phyloP scores from a whole-genome alignment of 2,113 vertebrate genomes.

The Pteropus alecto region DNA sequence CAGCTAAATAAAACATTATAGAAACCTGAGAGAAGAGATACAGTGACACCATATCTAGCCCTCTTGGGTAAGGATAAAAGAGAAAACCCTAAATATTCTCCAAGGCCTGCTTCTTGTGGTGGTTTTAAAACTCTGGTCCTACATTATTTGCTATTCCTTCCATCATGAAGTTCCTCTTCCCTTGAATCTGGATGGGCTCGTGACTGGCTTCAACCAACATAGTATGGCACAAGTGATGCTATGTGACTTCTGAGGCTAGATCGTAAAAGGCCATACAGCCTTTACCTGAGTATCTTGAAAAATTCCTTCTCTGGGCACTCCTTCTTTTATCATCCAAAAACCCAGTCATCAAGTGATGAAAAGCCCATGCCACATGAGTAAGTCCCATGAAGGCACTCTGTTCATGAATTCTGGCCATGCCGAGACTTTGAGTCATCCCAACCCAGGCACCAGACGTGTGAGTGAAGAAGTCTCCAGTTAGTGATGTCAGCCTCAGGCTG shows the following conservation, averaged over 20 bases:
- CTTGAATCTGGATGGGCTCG: not conserved
- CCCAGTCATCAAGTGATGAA: not conserved
- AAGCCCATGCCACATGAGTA: not conserved
- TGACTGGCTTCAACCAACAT: not conserved
- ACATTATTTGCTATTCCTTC: not conserved
- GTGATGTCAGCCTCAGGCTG: not conserved
- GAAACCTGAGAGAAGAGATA: not conserved
- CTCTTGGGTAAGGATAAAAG: not conserved
- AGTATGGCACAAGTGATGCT: not conserved
- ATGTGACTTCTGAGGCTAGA: not conserved
- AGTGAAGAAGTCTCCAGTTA: not conserved
- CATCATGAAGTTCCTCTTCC: not conserved
- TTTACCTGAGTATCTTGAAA: not conserved
- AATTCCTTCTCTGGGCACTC: not conserved
- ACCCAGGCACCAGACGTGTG: not conserved
- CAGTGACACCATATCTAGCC: not conserved
- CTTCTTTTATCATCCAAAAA: too few species aligned
- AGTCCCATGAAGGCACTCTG: not conserved
- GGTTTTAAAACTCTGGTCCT: not conserved
- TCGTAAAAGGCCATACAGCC: not conserved
- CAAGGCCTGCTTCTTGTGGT: not conserved
- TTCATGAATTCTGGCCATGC: not conserved
- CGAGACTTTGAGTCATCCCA: not conserved
- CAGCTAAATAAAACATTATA: not conserved
- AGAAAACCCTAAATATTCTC: not conserved